phyloP scores from a whole-genome alignment of 30 jellyfish, hydroid and myxozoan species.

The Chironex yamaguchii region DNA sequence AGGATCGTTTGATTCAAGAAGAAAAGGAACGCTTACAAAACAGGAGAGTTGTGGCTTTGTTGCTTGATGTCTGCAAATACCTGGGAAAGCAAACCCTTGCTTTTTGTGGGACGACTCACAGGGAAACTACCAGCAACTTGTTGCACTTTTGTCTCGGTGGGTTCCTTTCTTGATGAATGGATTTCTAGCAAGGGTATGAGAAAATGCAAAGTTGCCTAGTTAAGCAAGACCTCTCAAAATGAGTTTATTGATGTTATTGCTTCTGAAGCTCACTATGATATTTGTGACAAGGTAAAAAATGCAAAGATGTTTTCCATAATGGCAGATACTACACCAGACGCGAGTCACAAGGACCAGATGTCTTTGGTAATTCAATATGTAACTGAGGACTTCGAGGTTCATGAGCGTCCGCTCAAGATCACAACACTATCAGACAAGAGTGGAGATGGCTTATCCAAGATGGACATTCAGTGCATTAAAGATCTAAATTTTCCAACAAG shows the following conservation, averaged over 20 bases:
- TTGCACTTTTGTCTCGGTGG: slow-evolving; percentile 18
- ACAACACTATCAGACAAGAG: slow-evolving; percentile 27
- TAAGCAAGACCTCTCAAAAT: slow-evolving; percentile 11
- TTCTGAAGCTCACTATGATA: slow-evolving; percentile 4
- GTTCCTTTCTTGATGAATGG: slow-evolving; percentile 9
- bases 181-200: slow-evolving; percentile 7
- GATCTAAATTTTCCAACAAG: slow-evolving; percentile 21
- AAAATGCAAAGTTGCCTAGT: not conserved
- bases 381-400: slow-evolving; percentile 33
- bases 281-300: slow-evolving; percentile 1
- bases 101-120: not conserved
- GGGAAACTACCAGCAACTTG: slow-evolving; percentile 6
- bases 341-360: slow-evolving; percentile 40
- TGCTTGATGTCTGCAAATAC: not conserved
- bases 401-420: slow-evolving; percentile 19
- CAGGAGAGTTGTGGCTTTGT: slow-evolving; percentile 10
- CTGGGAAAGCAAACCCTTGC: not conserved
- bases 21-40: slow-evolving; percentile 14
- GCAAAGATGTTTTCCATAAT: too few species aligned
- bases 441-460: slow-evolving; percentile 16
- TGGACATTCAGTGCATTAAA: not conserved
- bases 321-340: slow-evolving; percentile 43
- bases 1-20: not conserved
- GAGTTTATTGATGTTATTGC: slow-evolving; percentile 9
- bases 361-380: slow-evolving; percentile 14